Evolutionary conservation across 2,113 vertebrate genomes (phyloP).

Genomic region (Hemiprocne comata): DNA sequence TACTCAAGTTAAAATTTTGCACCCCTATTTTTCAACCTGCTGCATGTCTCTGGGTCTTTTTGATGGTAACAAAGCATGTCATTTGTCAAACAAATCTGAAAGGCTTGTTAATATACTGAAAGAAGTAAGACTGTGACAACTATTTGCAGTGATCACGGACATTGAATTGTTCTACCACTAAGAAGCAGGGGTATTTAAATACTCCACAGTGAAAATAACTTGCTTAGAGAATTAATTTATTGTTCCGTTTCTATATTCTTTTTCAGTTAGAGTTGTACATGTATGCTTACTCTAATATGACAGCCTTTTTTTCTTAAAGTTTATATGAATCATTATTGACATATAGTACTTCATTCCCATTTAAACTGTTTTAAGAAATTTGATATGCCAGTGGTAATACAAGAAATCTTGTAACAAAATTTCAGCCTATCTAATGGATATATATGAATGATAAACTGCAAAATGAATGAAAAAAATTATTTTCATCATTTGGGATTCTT

Average conservation of each 20-base stretch:
- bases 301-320: not conserved
- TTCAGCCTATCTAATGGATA: not conserved
- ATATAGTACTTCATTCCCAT: not conserved
- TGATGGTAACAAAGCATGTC: rapidly evolving
- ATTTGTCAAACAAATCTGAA: not conserved
- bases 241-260: not conserved
- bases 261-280: not conserved
- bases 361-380: not conserved
- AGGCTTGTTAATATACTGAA: not conserved
- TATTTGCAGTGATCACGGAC: not conserved
- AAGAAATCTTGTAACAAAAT: not conserved
- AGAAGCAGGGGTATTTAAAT: not conserved
- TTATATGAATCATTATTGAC: not conserved
- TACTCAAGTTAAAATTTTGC: not conserved
- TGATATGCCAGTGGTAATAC: not conserved
- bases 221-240: not conserved
- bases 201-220: not conserved
- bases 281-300: not conserved
- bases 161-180: not conserved
- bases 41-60: not conserved
- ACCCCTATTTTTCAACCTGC: not conserved
- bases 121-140: not conserved
- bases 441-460: not conserved
- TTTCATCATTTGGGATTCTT: not conserved
- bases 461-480: not conserved